Evolutionary conservation across 2,797 vertebrate species (phyloP).

Genomic region (Pangasius djambal): DNA sequence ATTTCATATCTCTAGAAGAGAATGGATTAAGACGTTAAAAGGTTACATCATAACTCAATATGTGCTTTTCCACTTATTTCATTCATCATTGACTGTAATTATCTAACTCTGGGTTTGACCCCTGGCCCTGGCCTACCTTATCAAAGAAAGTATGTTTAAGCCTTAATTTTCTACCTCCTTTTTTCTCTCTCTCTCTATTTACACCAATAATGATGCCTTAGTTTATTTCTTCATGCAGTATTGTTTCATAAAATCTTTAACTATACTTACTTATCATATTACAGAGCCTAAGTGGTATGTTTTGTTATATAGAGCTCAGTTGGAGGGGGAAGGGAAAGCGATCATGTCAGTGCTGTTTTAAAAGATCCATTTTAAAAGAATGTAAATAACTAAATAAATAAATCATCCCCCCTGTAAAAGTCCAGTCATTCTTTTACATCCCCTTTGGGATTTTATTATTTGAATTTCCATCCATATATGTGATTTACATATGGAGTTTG

Average conservation of each 20-base stretch:
- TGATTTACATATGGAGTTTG: not conserved
- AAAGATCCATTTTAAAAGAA: not conserved
- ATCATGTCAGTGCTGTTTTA: not conserved
- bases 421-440: not conserved
- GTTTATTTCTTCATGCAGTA: conserved; percentile 46
- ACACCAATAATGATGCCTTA: conserved; percentile 50
- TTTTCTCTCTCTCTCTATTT: conserved; percentile 25
- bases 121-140: conserved; percentile 39
- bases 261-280: not conserved
- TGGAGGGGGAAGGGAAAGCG: not conserved
- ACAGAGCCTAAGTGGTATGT: not conserved
- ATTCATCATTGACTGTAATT: conserved; percentile 72
- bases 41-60: conserved; percentile 76
- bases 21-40: conserved; percentile 75
- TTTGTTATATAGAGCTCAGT: not conserved
- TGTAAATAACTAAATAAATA: not conserved
- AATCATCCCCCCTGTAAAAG: not conserved
- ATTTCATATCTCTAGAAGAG: conserved; percentile 74
- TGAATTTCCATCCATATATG: not conserved
- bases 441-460: not conserved
- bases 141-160: conserved; percentile 35
- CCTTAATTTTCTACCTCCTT: not conserved
- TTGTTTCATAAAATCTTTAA: conserved; percentile 51
- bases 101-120: conserved; percentile 60
- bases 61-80: conserved; percentile 73